phyloP scores from a whole-genome alignment of 2,797 vertebrate genomes.

The Oreochromis grahami region DNA sequence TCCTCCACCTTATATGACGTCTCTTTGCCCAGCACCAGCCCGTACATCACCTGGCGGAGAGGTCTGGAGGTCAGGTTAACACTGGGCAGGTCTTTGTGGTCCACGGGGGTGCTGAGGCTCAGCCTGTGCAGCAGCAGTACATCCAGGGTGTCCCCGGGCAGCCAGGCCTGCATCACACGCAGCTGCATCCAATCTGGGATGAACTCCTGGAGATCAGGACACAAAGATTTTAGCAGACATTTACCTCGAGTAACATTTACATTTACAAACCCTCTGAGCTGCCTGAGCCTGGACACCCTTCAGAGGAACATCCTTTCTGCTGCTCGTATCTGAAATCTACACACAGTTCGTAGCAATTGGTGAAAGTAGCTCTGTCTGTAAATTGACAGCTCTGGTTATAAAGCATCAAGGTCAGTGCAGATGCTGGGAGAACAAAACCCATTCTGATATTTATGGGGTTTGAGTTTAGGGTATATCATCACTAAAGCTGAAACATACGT shows the following conservation, averaged over 20 bases:
- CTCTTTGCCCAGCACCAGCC: constrained; percentile 24
- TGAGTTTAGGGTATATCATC: neutral
- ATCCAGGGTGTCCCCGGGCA: neutral
- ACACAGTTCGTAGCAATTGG: neutral
- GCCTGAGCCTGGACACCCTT: neutral
- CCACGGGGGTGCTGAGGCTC: neutral
- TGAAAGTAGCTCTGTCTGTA: neutral
- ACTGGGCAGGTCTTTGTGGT: neutral
- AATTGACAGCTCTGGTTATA: neutral
- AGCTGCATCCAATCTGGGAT: constrained; percentile 26
- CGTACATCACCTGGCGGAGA: constrained; percentile 42
- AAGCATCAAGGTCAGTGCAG: neutral
- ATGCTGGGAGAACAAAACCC: neutral
- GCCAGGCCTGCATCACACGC: neutral
- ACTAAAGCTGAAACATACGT: neutral
- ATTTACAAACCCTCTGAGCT: neutral
- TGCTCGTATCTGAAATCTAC: neutral
- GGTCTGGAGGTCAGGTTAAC: constrained; percentile 5
- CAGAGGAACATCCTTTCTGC: neutral
- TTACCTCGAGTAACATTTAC: neutral
- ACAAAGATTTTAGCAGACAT: rapidly evolving
- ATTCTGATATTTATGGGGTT: neutral
- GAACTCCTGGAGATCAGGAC: neutral
- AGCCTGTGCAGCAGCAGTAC: neutral
- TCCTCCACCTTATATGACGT: neutral